A percentile compares a stretch with the other conserved stretches of the same genome.
phyloP scores from a whole-genome alignment of 2,888 invertebrate species.

The Tiliacea citrago region DNA sequence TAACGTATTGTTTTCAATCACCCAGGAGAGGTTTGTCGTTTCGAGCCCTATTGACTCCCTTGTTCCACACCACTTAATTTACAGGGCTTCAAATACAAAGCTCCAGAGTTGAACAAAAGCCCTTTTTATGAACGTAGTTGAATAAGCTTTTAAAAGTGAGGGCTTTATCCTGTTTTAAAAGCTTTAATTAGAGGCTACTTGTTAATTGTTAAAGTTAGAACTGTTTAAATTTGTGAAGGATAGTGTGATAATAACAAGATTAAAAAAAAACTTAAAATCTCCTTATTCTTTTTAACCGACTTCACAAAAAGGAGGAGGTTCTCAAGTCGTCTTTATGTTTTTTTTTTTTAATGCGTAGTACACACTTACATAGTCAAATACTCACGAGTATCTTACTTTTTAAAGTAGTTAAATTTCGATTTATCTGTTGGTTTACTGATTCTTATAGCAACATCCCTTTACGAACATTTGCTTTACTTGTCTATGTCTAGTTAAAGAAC shows the following conservation, averaged over 20 bases:
- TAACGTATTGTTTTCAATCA: slow-evolving; percentile 41
- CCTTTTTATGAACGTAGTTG: slow-evolving; percentile 9
- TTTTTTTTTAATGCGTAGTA: no score
- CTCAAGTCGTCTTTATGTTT: no score
- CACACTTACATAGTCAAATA: no score
- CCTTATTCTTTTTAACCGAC: no score
- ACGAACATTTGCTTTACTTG: background rate
- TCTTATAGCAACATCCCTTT: background rate
- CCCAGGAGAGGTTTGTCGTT: slow-evolving; percentile 24
- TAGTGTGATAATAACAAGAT: no score
- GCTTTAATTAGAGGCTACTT: slow-evolving; percentile 2
- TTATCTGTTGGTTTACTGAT: background rate
- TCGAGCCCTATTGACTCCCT: slow-evolving; percentile 21
- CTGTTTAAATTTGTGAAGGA: background rate
- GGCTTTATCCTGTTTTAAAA: slow-evolving; percentile 21
- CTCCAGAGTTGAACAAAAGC: slow-evolving; percentile 25
- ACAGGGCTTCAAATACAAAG: slow-evolving; percentile 12
- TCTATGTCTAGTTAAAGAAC: no score
- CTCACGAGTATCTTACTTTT: no score
- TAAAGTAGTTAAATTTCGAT: background rate
- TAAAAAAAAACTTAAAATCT: no score
- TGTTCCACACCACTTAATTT: slow-evolving; percentile 45
- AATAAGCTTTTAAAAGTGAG: slow-evolving; percentile 22
- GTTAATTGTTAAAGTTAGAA: slow-evolving; percentile 3
- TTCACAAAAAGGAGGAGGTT: no score